Evolutionary conservation across 2,797 vertebrate genomes (phyloP).

Genomic region (Gallirallus australis): DNA sequence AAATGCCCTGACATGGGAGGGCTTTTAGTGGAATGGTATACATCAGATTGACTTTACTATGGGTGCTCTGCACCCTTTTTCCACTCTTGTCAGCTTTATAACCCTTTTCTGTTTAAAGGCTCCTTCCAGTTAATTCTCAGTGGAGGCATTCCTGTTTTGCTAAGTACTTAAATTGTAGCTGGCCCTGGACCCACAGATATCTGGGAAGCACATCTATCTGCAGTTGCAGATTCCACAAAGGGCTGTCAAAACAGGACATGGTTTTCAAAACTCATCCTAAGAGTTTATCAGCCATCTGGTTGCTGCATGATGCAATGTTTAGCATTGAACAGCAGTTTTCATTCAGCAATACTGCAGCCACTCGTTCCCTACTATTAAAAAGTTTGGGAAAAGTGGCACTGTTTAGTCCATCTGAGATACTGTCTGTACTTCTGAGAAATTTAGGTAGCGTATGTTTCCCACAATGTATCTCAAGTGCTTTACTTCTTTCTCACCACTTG

Average conservation of each 20-base stretch:
- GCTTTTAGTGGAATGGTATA: neutral
- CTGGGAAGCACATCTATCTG: neutral
- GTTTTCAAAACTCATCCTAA: constrained; percentile 32
- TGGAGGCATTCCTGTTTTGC: neutral
- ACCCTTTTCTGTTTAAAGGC: neutral
- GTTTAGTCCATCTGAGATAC: neutral
- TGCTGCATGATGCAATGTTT: neutral
- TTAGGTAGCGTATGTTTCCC: neutral
- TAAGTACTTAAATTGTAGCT: neutral
- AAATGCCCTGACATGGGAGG: neutral
- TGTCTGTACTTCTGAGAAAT: neutral
- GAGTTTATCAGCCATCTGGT: constrained; percentile 4
- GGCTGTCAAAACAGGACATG: constrained; percentile 4
- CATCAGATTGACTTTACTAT: neutral
- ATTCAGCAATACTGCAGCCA: neutral
- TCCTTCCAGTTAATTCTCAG: neutral
- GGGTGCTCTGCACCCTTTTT: neutral
- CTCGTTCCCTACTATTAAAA: neutral
- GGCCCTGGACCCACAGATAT: neutral
- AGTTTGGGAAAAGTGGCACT: neutral
- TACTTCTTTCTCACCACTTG: neutral
- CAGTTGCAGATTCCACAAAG: neutral
- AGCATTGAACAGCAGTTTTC: neutral
- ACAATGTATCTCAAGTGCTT: neutral
- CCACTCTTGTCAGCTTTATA: neutral